Evolutionary conservation across 2,113 vertebrate genomes (phyloP), one percentile per base, ranked within the genome.

Genomic region (Odontesthes bonariensis): DNA sequence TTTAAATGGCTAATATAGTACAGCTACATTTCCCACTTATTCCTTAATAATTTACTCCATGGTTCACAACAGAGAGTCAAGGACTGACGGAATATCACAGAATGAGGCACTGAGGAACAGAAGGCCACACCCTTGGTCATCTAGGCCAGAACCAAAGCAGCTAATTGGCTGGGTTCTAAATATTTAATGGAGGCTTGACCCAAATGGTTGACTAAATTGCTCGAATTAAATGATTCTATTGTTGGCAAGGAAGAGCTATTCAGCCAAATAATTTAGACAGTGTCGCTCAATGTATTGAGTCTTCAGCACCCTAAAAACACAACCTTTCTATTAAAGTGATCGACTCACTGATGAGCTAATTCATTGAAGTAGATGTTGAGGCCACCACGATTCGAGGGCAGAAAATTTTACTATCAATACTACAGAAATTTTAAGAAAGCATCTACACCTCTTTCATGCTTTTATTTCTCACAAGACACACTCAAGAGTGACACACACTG

Each of bases 191-290:
- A 69, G 74, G 44, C 66, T 74, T 87, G 82, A 91, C 90, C 89
- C 88, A 87, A 92, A 90, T 91, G 84, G 85, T 70, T 90, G 72
- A 87, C 90, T 90, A 90, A 92, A 92, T 92, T 92, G 86, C 74
- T 80, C 73, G 86, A 89, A 90, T 92, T 91, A 82, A 91, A 93
- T 89, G 86, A 91, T 89, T 93, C 85, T 92, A 90, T 86, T 91
- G 79, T 47, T 83, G 57, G 79, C 57, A 82, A 75, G 63, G 64
- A 74, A 58, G 60, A 59, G 27, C 22, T 49, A 79, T 66, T 82
- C 66, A 69, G 58, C 20, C 33, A 66, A 59, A 87, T 81, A 75
- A 83, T 85, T 77, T 77, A 82, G 31, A 79, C 71, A 71, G 56
- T 69, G 73, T 66, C 44, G 69, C 42, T 90, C 85, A 73, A 84